Evolutionary conservation across 2,797 vertebrate species (phyloP), one percentile per base, ranked within the genome.

Genomic region (Vireo griseus): DNA sequence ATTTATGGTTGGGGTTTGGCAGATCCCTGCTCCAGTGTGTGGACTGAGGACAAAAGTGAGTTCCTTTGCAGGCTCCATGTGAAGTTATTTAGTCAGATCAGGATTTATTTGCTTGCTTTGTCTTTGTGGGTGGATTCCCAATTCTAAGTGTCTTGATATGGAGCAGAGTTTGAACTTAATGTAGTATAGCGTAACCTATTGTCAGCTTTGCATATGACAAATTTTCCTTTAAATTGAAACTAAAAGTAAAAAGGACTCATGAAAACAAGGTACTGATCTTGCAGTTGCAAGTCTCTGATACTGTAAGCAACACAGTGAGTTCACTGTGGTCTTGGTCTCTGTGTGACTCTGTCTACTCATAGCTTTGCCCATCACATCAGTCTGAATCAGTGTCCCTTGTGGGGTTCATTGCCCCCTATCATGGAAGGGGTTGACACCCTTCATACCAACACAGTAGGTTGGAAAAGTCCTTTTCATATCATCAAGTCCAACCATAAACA

Each of bases 1-100:
- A 95, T 96, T 96, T 96, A 90, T 96, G 55, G 93, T 84, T 94
- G 82, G 76, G 92, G 88, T 94, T 96, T 95, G 95, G 93, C 94
- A 96, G 69, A 88, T 96, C 72, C 63, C 55, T 87, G 50, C 86
- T 93, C 67, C 57, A 75, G 86, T 86, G 79, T 96, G 92, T 90
- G 78, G 92, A 65, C 66, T n/a, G 47, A 86, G 82, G 95, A 94
- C 89, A 93, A 90, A 94, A 97, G 91, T 94, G 52, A 88, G 92
- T 93, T 94, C 65, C 74, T 93, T 54, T 91, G 55, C 82, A 91
- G 54, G 59, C 92, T 88, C 22, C 77, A 92, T 94, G 80, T 94
- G 85, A 88, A 80, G 73, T 90, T 77, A 74, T 39, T 95, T 93
- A 78, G 84, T 84, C 69, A 66, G 65, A 91, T 92, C 42, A 51